These are phyloP conservation scores for Theonella swinhoei DNA, from an alignment of 37 sponge, comb jelly and placozoan species.

Conservation along the genomic window DNA sequence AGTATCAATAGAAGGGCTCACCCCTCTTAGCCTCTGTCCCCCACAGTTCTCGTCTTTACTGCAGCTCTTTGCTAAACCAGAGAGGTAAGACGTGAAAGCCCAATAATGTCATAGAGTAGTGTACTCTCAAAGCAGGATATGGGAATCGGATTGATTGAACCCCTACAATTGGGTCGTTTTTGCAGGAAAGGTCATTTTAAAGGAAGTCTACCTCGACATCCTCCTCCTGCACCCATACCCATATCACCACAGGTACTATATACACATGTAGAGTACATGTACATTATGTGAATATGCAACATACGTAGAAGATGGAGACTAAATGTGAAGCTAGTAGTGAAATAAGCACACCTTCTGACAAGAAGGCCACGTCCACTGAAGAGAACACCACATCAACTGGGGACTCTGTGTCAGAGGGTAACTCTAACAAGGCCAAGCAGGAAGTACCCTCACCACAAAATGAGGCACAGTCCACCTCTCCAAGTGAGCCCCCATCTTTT, in stretches of 20 bases:
- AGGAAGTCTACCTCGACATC: not conserved
- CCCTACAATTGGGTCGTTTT: not conserved
- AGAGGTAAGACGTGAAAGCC: no score
- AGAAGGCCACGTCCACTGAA: not conserved
- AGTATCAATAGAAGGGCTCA: constrained; percentile 49
- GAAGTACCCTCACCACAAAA: no score
- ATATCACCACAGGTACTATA: not conserved
- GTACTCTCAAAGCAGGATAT: no score
- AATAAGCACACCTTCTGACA: not conserved
- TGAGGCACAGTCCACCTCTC: no score
- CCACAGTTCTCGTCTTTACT: constrained; percentile 22
- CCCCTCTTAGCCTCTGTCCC: constrained; percentile 50
- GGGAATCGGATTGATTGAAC: no score
- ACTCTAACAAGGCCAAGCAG: not conserved
- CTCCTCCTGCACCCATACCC: not conserved
- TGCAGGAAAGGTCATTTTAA: not conserved
- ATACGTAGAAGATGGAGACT: not conserved
- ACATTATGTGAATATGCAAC: no score
- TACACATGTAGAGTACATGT: no score
- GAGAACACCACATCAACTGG: not conserved
- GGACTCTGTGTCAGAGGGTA: not conserved
- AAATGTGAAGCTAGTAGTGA: not conserved
- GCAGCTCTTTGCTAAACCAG: not conserved
- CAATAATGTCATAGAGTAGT: no score
- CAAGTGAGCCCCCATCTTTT: no score